A percentile compares a stretch with the other conserved stretches of the same genome.
Conservation (phyloP, 1,140 invertebrate species). For the Homalodisca vitripennis region DNA sequence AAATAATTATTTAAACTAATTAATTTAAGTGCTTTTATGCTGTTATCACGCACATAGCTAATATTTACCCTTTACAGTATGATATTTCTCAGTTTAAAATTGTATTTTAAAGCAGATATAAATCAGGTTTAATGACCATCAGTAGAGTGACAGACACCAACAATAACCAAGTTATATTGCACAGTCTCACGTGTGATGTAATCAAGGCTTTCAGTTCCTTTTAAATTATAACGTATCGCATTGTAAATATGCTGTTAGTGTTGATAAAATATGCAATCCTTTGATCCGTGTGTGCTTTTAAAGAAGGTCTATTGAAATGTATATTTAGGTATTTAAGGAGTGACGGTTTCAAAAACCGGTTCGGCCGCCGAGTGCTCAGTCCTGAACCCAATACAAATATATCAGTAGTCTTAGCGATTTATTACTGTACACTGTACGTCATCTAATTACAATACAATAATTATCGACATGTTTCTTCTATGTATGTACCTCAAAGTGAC, state of each 20-base stretch:
- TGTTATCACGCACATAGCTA: too few relatives aligned
- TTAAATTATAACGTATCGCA: not conserved
- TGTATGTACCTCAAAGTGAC: constrained; percentile 10
- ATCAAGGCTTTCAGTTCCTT: constrained; percentile 22
- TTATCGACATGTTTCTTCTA: not conserved
- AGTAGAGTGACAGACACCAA: too few relatives aligned
- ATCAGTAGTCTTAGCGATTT: constrained; percentile 23
- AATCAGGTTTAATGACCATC: too few relatives aligned
- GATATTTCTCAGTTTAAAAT: too few relatives aligned
- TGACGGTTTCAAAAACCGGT: constrained; percentile 16
- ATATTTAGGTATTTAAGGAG: not conserved
- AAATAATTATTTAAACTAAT: too few relatives aligned
- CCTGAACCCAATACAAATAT: constrained; percentile 15
- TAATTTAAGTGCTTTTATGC: too few relatives aligned
- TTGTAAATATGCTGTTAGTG: constrained; percentile 24
- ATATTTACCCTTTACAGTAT: too few relatives aligned
- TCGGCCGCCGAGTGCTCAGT: not conserved
- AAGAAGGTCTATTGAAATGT: not conserved
- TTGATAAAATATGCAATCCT: not conserved
- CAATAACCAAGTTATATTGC: not conserved
- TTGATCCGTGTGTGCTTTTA: constrained; percentile 8
- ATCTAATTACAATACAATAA: constrained; percentile 11
- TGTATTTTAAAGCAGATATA: too few relatives aligned
- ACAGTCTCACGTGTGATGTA: not conserved
- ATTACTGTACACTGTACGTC: constrained; percentile 19